A percentile compares a stretch with the other conserved stretches of the same genome.
Evolutionary conservation across 2,113 vertebrate species (phyloP).

Genomic region (Brienomyrus brachyistius): DNA sequence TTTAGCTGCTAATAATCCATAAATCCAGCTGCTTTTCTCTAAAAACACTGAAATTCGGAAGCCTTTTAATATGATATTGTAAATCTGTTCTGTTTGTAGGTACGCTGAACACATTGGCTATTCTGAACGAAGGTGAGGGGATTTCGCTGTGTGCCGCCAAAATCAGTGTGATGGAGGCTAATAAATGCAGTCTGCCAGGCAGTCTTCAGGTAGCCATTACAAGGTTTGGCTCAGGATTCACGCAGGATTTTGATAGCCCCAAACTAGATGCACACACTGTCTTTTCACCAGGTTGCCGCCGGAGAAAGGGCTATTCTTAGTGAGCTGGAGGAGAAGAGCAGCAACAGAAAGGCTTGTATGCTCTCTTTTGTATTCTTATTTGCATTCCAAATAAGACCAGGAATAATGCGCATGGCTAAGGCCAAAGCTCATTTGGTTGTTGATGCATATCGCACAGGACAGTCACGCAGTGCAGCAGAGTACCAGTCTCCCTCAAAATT

Average conservation of each 20-base stretch:
- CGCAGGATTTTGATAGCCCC: not conserved
- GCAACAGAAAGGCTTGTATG: constrained; percentile 41
- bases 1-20: not conserved
- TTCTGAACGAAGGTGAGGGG: not conserved
- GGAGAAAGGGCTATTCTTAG: not conserved
- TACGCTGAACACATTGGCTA: not conserved
- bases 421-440: constrained; percentile 65
- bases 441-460: constrained; percentile 59
- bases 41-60: not conserved
- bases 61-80: not conserved
- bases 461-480: constrained; percentile 56
- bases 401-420: constrained; percentile 47
- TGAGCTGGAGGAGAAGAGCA: not conserved
- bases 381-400: constrained; percentile 65
- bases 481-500: not conserved
- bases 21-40: not conserved
- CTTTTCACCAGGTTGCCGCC: not conserved
- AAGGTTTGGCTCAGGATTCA: not conserved
- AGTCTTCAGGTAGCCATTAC: not conserved
- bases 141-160: not conserved
- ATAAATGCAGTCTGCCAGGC: not conserved
- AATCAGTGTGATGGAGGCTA: not conserved
- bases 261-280: no score
- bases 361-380: constrained; percentile 62
- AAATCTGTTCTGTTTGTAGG: not conserved